Base-by-base conservation (phyloP, 2,797 vertebrate genomes). In the Enteromius anoplus region DNA sequence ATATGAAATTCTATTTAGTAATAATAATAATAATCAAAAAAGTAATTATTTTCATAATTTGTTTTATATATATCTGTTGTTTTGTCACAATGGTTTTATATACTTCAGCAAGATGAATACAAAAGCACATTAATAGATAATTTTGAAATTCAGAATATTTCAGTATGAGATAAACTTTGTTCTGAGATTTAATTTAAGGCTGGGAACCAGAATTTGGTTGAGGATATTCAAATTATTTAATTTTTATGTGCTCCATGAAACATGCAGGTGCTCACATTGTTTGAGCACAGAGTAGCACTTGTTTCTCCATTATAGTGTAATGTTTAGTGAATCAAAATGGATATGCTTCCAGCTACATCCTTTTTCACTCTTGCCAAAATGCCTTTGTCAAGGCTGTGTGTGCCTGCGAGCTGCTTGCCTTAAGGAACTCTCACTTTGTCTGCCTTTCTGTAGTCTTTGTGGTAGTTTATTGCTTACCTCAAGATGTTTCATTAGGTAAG, bases 321-420 rank as follows among this genome's bases (percentile, higher is more conserved):
- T 94, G 93, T 92, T 94, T 94, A 93, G 94, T 93, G 92, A 94
- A 93, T 90, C 88, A 91, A 90, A 91, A 92, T 86, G 84, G 89
- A 93, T 90, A 81, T 37, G 89, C 89, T 92, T 91, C 79, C 90
- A 91, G 65, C 89, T 92, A 87, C 89, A 92, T 92, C 85, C 92
- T 91, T 92, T 81, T 91, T 86, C 90, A 92, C 92, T 93, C 90
- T 91, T 92, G 91, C 92, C 90, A 90, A 92, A 88, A 91, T 91
- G 91, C 93, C 93, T 94, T 94, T 94, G 94, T 95, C 94, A 94
- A 93, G 92, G 94, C 37, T 92, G 85, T 91, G 90, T 92, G 93
- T 92, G 90, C 86, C 84, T 92, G 92, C 14, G 76, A 34, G 64
- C 34, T 23, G 49, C 64, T 40, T 19, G 10, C 26, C 51, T 19